phyloP scores from a whole-genome alignment of 2,888 invertebrate genomes.

The Epistrophe grossulariae region DNA sequence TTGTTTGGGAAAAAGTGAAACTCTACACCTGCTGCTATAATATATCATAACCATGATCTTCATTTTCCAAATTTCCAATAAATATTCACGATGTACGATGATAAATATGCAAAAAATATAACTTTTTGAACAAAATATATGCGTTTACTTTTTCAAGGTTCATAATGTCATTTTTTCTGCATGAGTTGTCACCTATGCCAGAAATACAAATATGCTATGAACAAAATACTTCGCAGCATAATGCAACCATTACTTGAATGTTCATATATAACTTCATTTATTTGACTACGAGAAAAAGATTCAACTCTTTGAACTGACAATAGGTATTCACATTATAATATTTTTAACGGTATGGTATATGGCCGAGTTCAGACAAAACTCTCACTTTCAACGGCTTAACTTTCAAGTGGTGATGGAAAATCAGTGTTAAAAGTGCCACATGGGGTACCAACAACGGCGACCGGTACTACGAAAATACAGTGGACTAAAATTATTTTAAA shows the following conservation, averaged over 20 bases:
- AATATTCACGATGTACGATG: too few species aligned
- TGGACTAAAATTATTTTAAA: neutral
- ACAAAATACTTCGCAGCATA: conserved; percentile 8
- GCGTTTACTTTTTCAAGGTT: too few species aligned
- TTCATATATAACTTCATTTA: conserved; percentile 32
- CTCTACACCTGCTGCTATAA: too few species aligned
- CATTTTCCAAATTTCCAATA: too few species aligned
- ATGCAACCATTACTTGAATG: neutral
- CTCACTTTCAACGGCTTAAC: conserved; percentile 55
- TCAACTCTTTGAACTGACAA: conserved; percentile 7
- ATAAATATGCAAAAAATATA: too few species aligned
- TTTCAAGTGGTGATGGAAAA: conserved; percentile 19
- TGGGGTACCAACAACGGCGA: conserved; percentile 16
- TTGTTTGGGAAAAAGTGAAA: conserved; percentile 49
- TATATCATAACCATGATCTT: too few species aligned
- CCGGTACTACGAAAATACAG: neutral
- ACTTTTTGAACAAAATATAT: too few species aligned
- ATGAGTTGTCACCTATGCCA: neutral
- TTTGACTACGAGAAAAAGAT: neutral
- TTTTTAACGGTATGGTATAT: conserved; percentile 28
- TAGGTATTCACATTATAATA: conserved; percentile 22
- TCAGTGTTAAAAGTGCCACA: conserved; percentile 22
- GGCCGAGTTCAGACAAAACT: conserved; percentile 40
- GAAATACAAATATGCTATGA: neutral
- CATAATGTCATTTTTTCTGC: too few species aligned